Conservation (phyloP, 1,140 invertebrate genomes). For the Cotesia chilonis region DNA sequence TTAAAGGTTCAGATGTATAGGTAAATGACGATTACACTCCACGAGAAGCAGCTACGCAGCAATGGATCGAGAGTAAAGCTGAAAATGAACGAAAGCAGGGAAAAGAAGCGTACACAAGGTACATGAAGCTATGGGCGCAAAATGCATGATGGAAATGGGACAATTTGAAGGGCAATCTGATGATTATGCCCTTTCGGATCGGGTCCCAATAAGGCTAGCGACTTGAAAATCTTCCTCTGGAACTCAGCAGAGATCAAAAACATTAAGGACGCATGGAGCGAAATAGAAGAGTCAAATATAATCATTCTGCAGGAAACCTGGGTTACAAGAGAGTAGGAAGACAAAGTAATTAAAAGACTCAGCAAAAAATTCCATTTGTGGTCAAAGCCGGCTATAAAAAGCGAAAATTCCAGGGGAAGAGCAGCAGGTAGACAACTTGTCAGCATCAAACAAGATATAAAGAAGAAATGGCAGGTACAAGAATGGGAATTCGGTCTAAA, state of each 20-base stretch:
- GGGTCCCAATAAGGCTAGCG: not conserved
- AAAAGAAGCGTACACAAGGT: not conserved
- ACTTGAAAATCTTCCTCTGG: not conserved
- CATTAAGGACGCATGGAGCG: constrained; percentile 12
- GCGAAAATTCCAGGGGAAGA: constrained; percentile 34
- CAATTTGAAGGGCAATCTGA: not conserved
- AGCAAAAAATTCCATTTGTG: constrained; percentile 25
- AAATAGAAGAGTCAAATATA: constrained; percentile 22
- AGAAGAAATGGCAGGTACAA: not conserved
- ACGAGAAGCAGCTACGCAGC: constrained; percentile 18
- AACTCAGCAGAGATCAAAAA: not conserved
- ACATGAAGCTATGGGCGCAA: not conserved
- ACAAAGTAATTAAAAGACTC: constrained; percentile 25
- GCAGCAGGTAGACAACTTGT: constrained; percentile 33
- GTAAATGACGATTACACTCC: constrained; percentile 27
- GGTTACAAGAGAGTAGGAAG: constrained; percentile 30
- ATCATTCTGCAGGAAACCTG: constrained; percentile 36
- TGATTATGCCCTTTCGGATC: not conserved
- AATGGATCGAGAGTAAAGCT: not conserved
- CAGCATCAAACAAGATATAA: constrained; percentile 31
- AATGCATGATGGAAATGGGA: constrained; percentile 17
- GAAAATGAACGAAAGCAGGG: too few species aligned
- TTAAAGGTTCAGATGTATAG: constrained; percentile 2
- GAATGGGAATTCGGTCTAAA: constrained; percentile 6
- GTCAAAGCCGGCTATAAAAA: constrained; percentile 26